These are phyloP conservation scores for Brachyhypopomus occidentalis DNA, from an alignment of 2,113 vertebrate genomes.

Conservation along the genomic window DNA sequence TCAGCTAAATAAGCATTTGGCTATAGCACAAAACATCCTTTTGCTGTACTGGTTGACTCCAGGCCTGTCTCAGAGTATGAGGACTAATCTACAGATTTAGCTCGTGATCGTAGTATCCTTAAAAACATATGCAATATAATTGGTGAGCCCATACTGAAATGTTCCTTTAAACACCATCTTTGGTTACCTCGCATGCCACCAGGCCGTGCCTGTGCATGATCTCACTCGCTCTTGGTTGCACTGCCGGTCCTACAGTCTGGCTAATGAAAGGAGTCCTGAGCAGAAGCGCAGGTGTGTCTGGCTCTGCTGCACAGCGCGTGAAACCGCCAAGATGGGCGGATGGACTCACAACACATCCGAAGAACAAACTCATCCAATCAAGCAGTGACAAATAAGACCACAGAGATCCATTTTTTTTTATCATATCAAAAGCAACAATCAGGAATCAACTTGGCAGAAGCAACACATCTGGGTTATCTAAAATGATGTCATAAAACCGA, in stretches of 20 bases:
- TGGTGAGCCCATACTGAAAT: no score
- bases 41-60: no score
- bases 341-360: constrained; percentile 16
- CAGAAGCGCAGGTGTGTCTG: not conserved
- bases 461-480: not conserved
- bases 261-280: constrained; percentile 29
- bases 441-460: constrained; percentile 4
- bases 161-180: no score
- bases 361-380: constrained; percentile 19
- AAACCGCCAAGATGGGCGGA: not conserved
- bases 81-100: no score
- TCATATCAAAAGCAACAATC: not conserved
- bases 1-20: no score
- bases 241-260: not conserved
- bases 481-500: constrained; percentile 7
- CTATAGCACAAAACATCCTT: no score
- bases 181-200: not conserved
- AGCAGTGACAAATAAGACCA: not conserved
- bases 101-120: no score
- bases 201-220: not conserved
- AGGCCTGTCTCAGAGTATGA: no score
- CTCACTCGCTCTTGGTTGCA: not conserved
- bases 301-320: not conserved
- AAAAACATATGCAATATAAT: no score
- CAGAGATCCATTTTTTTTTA: not conserved